These are phyloP conservation scores for Morphnarchus princeps DNA, from an alignment of 2,113 vertebrate genomes.

Conservation along the genomic window DNA sequence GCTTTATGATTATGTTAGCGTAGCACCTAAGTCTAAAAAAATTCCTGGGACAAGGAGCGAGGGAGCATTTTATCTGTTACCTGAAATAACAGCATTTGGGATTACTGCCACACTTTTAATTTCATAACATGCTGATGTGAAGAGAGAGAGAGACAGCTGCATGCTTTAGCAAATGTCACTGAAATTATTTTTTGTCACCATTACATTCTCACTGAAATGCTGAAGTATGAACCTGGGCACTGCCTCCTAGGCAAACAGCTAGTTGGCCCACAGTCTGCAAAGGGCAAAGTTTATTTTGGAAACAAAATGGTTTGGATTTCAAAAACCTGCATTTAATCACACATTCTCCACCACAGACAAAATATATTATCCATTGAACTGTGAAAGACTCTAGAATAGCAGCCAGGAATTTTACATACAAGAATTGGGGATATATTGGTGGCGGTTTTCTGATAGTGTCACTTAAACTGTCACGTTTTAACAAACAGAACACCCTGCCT, in stretches of 20 bases:
- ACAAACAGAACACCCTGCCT: slow-evolving; percentile 59
- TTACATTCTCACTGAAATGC: slow-evolving; percentile 9
- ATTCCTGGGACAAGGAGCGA: background rate
- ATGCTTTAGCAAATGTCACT: slow-evolving; percentile 12
- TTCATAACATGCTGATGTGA: background rate
- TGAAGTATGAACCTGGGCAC: slow-evolving; percentile 24
- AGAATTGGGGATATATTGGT: slow-evolving; percentile 69
- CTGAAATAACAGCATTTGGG: background rate
- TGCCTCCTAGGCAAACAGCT: slow-evolving; percentile 43
- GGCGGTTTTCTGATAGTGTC: slow-evolving; percentile 64
- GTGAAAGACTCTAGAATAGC: slow-evolving; percentile 64
- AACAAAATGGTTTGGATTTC: slow-evolving; percentile 51
- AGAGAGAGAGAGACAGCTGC: background rate
- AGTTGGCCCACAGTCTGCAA: background rate
- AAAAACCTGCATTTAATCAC: slow-evolving; percentile 40
- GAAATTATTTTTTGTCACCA: slow-evolving; percentile 6
- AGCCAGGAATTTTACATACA: slow-evolving; percentile 63
- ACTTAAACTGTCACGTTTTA: slow-evolving; percentile 65
- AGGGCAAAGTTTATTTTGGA: slow-evolving; percentile 53
- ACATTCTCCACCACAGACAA: slow-evolving; percentile 56
- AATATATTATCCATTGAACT: slow-evolving; percentile 70
- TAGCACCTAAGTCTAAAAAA: background rate
- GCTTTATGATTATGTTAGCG: background rate
- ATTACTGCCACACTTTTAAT: slow-evolving; percentile 10
- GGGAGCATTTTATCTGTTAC: background rate